These are phyloP conservation scores for Oxyruncus cristatus DNA, from an alignment of 2,113 vertebrate genomes.

Conservation along the genomic window DNA sequence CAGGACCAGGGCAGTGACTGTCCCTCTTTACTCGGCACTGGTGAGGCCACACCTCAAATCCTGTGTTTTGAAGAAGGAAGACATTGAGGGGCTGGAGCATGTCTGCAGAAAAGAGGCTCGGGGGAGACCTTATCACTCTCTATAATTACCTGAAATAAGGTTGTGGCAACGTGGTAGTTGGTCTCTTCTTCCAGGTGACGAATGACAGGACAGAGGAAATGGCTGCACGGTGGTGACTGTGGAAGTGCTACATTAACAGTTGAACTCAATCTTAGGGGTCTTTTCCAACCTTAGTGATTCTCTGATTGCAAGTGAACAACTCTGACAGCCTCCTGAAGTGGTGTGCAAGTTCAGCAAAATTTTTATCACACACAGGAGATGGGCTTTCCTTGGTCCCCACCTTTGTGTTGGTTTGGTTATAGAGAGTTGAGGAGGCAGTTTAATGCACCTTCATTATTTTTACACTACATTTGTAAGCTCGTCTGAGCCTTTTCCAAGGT, in stretches of 20 bases:
- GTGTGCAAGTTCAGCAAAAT: not conserved
- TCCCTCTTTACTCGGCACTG: too few species aligned
- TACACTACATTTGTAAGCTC: not conserved
- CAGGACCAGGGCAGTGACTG: too few species aligned
- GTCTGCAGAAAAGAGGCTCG: not conserved
- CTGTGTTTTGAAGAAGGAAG: too few species aligned
- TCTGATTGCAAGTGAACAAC: not conserved
- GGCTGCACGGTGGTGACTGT: too few species aligned
- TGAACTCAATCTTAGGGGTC: too few species aligned
- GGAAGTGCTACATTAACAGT: rapidly evolving
- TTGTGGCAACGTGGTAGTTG: not conserved
- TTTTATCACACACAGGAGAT: not conserved
- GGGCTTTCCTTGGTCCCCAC: not conserved
- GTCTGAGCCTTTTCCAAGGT: not conserved
- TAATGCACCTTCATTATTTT: not conserved
- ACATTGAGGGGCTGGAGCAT: too few species aligned
- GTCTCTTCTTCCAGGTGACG: not conserved
- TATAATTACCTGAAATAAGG: not conserved
- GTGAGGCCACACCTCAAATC: too few species aligned
- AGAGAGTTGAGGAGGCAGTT: rapidly evolving
- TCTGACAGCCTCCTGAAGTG: not conserved
- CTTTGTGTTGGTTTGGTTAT: not conserved
- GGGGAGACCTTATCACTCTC: not conserved
- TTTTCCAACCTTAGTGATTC: not conserved
- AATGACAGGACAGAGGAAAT: not conserved